Conservation (phyloP, 2,797 vertebrate species). For the Propithecus perrieri region DNA sequence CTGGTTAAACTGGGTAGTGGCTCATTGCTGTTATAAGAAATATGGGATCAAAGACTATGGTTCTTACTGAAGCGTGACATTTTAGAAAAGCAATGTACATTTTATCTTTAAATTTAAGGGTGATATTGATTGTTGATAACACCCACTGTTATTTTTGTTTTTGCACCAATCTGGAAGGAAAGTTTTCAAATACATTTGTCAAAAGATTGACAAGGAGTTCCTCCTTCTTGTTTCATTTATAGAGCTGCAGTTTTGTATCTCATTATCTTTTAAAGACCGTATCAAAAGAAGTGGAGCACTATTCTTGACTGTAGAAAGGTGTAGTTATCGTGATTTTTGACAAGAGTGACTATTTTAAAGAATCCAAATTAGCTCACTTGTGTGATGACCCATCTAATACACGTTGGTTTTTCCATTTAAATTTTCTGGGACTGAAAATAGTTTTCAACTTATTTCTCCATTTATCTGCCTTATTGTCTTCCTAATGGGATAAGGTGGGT, state of each 20-base stretch:
- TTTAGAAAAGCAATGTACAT: slow-evolving; percentile 38
- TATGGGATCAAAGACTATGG: neutral
- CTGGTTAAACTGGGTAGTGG: neutral
- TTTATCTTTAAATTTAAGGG: slow-evolving; percentile 45
- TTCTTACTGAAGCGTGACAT: neutral
- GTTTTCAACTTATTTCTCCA: neutral
- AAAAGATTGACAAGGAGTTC: neutral
- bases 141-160: slow-evolving; percentile 34
- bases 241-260: neutral
- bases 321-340: neutral
- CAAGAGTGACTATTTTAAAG: neutral
- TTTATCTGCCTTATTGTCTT: slow-evolving; percentile 1
- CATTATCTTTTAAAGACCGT: slow-evolving; percentile 36
- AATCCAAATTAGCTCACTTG: slow-evolving; percentile 17
- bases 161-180: neutral
- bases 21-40: neutral
- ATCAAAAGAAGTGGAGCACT: neutral
- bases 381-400: neutral
- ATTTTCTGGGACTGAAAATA: neutral
- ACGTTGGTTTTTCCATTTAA: slow-evolving; percentile 17
- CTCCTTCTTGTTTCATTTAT: slow-evolving; percentile 40
- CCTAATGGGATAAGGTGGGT: neutral
- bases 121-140: slow-evolving; percentile 3
- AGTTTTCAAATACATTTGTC: slow-evolving; percentile 61
- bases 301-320: neutral